Percentiles rank a stretch among this genome's conserved stretches.
Conservation (phyloP, 2,797 vertebrate genomes). For the Tokudaia muenninki region DNA sequence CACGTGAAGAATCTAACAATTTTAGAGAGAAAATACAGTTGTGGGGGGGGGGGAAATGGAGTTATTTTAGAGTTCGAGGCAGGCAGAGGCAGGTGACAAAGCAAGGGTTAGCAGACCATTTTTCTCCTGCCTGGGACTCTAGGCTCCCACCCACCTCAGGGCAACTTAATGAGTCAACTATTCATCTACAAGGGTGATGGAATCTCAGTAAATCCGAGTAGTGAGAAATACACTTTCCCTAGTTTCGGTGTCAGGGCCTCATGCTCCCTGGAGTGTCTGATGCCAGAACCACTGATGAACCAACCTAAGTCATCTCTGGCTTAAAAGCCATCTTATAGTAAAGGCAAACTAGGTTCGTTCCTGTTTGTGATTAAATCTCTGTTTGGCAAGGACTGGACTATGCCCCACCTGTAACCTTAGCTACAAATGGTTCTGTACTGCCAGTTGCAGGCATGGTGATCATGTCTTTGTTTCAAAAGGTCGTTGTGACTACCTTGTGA, state of each 20-base stretch:
- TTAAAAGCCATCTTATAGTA: not conserved
- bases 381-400: not conserved
- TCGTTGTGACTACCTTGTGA: not conserved
- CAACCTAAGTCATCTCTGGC: not conserved
- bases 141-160: not conserved
- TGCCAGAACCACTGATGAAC: not conserved
- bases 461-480: not conserved
- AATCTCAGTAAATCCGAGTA: not conserved
- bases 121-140: too few relatives aligned
- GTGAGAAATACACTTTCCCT: not conserved
- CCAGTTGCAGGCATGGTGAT: not conserved
- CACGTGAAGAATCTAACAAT: conserved; percentile 81
- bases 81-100: not conserved
- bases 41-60: conserved; percentile 35
- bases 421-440: not conserved
- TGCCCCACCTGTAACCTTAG: not conserved
- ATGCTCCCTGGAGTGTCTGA: not conserved
- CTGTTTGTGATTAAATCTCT: not conserved
- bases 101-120: too few relatives aligned
- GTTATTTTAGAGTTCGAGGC: conserved; percentile 76
- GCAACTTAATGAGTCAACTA: fast-evolving
- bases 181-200: not conserved
- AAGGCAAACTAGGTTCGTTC: not conserved
- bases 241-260: not conserved
- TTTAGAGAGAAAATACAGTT: conserved; percentile 75